Evolutionary conservation across 2,888 invertebrate species (phyloP), one percentile per base, ranked within the genome.

Genomic region (Spilosoma lubricipeda): DNA sequence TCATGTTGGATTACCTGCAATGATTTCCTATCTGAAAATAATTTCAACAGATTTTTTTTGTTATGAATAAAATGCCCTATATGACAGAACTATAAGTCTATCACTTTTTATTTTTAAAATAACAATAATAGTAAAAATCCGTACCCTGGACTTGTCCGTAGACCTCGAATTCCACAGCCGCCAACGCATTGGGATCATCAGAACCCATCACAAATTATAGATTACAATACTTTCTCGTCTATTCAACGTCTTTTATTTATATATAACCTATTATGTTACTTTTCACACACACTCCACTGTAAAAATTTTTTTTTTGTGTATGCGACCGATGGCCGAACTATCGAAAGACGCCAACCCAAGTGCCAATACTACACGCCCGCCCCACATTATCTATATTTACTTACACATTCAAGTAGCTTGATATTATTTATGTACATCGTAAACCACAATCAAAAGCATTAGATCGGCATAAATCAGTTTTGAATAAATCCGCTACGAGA

Each of bases 101-200:
- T 39, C 5, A 8, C 7, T n/a, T n/a, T n/a, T n/a, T n/a, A n/a
- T 39, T 39, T 52, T 27, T 20, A 45, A n/a, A 48, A 20, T 0
- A 33, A 69, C 13, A 30, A 42, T 45, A 33, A 20, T 56, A 15
- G 1, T 27, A 39, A 2, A 65, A 56, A 2, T 18, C 4, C 74
- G 30, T 94, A 98, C 98, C 98, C 97, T 98, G 98, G 59, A 99
- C 98, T 94, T 98, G 97, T 74, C 99, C 99, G 89, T 96, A 98
- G 76, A 99, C 98, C 94, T 99, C 98, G 90, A 98, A 99, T 88
- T 99, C 98, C 65, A 98, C 98, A 63, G 98, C 98, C 66, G 98
- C 97, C 82, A 98, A 94, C 74, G 96, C 96, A 86, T 96, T 97
- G 77, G 96, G 93, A 80, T 96, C 96, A 80, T 96, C 96, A 68